phyloP scores from a whole-genome alignment of 2,797 vertebrate species.

The Lagorchestes hirsutus region DNA sequence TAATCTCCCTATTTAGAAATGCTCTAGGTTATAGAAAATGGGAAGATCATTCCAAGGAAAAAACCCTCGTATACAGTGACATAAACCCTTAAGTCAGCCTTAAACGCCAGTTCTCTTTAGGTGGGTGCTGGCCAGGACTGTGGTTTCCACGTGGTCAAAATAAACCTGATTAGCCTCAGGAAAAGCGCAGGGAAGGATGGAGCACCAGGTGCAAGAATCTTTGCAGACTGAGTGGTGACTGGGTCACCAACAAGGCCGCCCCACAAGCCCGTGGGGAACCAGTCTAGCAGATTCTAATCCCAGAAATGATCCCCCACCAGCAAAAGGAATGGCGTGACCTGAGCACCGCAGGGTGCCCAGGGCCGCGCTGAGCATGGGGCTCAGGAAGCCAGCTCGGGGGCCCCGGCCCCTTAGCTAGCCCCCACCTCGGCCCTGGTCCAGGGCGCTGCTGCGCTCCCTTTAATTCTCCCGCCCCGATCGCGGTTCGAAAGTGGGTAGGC shows the following conservation, averaged over 20 bases:
- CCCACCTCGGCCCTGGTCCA: constrained; percentile 41
- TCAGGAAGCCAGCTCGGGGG: neutral
- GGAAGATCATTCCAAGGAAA: neutral
- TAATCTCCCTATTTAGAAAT: neutral
- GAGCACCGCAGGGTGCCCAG: too few relatives aligned
- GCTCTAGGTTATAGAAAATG: neutral
- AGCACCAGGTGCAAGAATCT: neutral
- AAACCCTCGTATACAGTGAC: neutral
- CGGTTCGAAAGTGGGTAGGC: neutral
- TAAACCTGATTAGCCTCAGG: neutral
- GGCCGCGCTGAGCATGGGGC: neutral
- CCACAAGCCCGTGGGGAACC: neutral
- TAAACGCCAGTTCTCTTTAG: neutral
- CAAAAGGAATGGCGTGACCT: neutral
- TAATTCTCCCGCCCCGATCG: neutral
- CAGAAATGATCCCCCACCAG: neutral
- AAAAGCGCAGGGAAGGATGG: neutral
- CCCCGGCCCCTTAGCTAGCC: neutral
- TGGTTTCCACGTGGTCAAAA: neutral
- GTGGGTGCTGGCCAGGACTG: neutral
- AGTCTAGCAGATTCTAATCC: too few relatives aligned
- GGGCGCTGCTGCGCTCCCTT: neutral
- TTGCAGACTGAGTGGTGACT: neutral
- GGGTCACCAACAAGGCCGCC: neutral
- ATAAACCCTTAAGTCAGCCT: neutral